Base-by-base conservation (phyloP, 1,140 invertebrate genomes). In the Aphelinus atriplicis region DNA sequence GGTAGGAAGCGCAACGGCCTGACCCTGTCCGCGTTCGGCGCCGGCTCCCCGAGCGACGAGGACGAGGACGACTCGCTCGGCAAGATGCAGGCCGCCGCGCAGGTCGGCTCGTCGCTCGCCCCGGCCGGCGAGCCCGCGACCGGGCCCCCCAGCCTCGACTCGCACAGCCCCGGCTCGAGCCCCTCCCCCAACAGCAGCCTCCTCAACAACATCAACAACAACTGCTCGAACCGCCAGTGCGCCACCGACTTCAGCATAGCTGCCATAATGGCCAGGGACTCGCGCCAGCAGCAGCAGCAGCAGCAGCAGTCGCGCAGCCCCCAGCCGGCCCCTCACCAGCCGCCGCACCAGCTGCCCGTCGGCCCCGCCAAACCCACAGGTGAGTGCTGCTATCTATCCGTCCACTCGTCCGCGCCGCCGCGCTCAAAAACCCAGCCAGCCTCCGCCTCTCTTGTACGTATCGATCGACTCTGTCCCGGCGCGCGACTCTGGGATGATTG, bases 211-310 rank as follows among this genome's bases (percentile, higher is more conserved):
- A 85, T 85, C 61, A 69, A 84, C 65, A 87, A 87, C 76, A 87
- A 87, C 76, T 87, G 86, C 63, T 88, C 84, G 7, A 87, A 83
- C 55, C 78, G 86, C 79, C 91, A 92, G 73, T 92, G 92, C 85
- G 94, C 95, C 78, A 97, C 95, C 79, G 95, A 97, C 88, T 97
- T 97, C 89, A 96, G 95, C 76, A 97, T 97, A 82, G 95, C 95
- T 48, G 95, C 96, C 61, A 97, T 97, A 82, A 97, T 97, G 95
- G 94, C 94, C 68, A 89, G 93, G 71, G 91, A 92, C 84, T 90
- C 90, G 80, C 88, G 89, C 68, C 87, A 92, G 82, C 89, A 90
- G 46, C 85, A 87, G 58, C 79, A 83, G 48, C 81, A 81, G 4
- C 78, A 70, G 7, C 78, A 77, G 50, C 89, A 94, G 93, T 63